Conservation (phyloP, 2,797 vertebrate species). For the Muscicapa comitata region DNA sequence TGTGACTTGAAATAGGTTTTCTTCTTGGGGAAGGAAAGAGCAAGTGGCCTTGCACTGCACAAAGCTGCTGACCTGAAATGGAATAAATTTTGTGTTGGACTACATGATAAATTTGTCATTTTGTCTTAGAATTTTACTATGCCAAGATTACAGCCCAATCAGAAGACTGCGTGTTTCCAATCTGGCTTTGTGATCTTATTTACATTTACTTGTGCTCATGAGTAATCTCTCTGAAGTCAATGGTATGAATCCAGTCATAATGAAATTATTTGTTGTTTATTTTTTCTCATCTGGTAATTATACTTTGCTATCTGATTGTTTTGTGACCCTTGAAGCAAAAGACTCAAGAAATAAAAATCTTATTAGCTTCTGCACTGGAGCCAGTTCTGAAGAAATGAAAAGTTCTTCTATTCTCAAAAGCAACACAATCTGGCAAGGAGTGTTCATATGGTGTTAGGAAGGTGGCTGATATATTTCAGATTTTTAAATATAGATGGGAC, state of each 20-base stretch:
- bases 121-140: background rate
- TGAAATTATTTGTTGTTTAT: slow-evolving; percentile 20
- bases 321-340: background rate
- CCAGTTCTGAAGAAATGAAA: background rate
- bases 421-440: background rate
- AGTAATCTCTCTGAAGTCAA: background rate
- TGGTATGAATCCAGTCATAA: slow-evolving; percentile 5
- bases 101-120: background rate
- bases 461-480: background rate
- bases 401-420: background rate
- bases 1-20: background rate
- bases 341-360: background rate
- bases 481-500: background rate
- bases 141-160: background rate
- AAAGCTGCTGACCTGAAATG: background rate
- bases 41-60: background rate
- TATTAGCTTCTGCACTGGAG: background rate
- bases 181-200: slow-evolving; percentile 7
- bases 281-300: slow-evolving; percentile 24
- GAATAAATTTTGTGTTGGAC: background rate
- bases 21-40: background rate
- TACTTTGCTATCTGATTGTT: background rate
- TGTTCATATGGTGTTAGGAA: background rate
- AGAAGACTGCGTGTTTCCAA: background rate
- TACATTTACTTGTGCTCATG: background rate